These are phyloP conservation scores for Mormoops blainvillei DNA, from an alignment of 2,113 vertebrate genomes.

Conservation along the genomic window DNA sequence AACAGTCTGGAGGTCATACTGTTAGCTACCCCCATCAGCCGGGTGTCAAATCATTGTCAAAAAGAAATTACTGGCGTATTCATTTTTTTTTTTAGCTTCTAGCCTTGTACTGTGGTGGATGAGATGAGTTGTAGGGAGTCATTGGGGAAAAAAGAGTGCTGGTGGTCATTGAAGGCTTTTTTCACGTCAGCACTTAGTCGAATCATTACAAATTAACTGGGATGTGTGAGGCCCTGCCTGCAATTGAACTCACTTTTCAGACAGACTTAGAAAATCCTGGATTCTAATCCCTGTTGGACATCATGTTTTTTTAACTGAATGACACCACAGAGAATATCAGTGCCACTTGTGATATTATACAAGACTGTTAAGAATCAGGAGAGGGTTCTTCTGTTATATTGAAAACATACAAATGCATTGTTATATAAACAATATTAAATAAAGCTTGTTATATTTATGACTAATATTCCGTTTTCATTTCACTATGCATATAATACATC, in stretches of 20 bases:
- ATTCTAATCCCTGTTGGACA: slow-evolving; percentile 10
- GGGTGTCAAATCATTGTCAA: slow-evolving; percentile 81
- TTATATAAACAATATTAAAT: not conserved
- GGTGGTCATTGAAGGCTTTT: slow-evolving; percentile 49
- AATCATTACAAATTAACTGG: slow-evolving; percentile 50
- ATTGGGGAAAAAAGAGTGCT: slow-evolving; percentile 67
- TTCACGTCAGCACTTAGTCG: slow-evolving; percentile 67
- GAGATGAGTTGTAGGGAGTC: slow-evolving; percentile 76
- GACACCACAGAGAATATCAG: not conserved
- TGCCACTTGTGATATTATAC: not conserved
- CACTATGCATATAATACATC: not conserved
- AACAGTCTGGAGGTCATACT: slow-evolving; percentile 75
- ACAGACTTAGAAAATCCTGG: not conserved
- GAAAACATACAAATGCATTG: not conserved
- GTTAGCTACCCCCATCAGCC: slow-evolving; percentile 78
- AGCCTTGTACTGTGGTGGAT: slow-evolving; percentile 55
- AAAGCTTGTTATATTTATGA: not conserved
- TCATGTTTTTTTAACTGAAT: slow-evolving; percentile 13
- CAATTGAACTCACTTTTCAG: slow-evolving; percentile 15
- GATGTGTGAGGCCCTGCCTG: not conserved
- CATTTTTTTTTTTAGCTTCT: slow-evolving; percentile 71
- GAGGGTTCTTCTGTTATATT: not conserved
- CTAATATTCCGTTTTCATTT: not conserved
- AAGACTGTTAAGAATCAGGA: not conserved
- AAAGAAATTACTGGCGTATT: slow-evolving; percentile 78